Conservation (phyloP, 2,113 vertebrate species). For the Mugil cephalus region DNA sequence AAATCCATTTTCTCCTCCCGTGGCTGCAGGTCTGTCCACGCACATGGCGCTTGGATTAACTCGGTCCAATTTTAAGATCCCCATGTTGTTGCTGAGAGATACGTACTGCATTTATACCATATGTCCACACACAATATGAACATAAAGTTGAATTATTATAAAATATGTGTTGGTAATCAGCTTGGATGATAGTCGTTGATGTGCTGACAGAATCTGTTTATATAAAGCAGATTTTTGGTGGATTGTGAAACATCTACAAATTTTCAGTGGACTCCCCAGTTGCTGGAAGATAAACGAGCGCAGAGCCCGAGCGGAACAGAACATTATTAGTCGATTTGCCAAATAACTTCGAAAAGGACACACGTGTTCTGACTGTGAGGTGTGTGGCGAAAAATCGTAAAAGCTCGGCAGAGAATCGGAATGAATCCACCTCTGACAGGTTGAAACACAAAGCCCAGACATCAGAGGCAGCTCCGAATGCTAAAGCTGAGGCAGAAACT, state of each 20-base stretch:
- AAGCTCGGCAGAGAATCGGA: not conserved
- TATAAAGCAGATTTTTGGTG: too few species aligned
- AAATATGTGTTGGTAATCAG: too few species aligned
- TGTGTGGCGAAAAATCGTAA: not conserved
- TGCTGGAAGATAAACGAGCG: not conserved
- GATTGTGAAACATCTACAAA: too few species aligned
- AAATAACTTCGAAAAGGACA: not conserved
- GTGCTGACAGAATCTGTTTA: too few species aligned
- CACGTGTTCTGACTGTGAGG: constrained; percentile 1
- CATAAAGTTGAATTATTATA: too few species aligned
- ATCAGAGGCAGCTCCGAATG: not conserved
- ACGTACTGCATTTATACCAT: not conserved
- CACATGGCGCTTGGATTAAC: constrained; percentile 6
- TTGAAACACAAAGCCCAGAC: constrained; percentile 1
- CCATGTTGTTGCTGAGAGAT: not conserved
- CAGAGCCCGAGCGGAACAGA: not conserved
- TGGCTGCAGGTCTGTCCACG: constrained; percentile 1
- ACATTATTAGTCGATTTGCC: not conserved
- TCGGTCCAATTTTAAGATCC: not conserved
- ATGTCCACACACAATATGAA: not conserved
- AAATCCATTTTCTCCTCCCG: constrained; percentile 40
- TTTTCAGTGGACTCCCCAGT: too few species aligned
- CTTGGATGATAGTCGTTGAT: too few species aligned
- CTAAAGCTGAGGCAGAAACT: too few species aligned
- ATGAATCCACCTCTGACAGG: not conserved